Evolutionary conservation across 1,140 invertebrate genomes (phyloP).

Genomic region (Drosophila elegans): DNA sequence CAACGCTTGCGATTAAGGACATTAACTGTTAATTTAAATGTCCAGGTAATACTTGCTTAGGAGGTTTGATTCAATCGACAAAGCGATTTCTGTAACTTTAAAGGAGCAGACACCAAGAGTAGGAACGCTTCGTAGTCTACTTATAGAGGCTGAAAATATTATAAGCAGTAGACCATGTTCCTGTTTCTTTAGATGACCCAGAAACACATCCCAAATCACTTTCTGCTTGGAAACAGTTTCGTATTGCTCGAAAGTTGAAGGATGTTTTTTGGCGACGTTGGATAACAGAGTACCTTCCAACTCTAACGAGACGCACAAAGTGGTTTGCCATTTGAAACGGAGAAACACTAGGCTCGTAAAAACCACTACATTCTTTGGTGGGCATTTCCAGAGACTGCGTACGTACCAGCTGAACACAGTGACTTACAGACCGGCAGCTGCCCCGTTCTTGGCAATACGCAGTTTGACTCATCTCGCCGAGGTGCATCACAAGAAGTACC

Average conservation of each 20-base stretch:
- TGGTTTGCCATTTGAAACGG: neutral
- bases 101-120: neutral
- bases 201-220: neutral
- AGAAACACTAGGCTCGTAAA: slow-evolving; percentile 11
- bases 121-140: neutral
- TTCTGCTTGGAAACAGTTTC: neutral
- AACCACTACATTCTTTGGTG: slow-evolving; percentile 85
- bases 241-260: neutral
- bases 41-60: too few relatives aligned
- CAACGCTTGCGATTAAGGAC: neutral
- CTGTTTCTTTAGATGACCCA: neutral
- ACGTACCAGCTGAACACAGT: slow-evolving; percentile 36
- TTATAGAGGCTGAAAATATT: neutral
- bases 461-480: slow-evolving; percentile 11
- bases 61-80: too few relatives aligned
- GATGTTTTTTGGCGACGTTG: neutral
- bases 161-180: neutral
- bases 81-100: too few relatives aligned
- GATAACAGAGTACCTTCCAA: neutral
- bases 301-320: neutral
- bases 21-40: neutral
- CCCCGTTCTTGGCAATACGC: slow-evolving; percentile 1
- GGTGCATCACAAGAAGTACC: neutral
- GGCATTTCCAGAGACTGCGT: slow-evolving; percentile 41
- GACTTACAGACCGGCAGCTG: slow-evolving; percentile 15